Percentiles rank a stretch among this genome's conserved stretches.
Evolutionary conservation across 2,113 vertebrate genomes (phyloP).

Genomic region (Zeus faber): DNA sequence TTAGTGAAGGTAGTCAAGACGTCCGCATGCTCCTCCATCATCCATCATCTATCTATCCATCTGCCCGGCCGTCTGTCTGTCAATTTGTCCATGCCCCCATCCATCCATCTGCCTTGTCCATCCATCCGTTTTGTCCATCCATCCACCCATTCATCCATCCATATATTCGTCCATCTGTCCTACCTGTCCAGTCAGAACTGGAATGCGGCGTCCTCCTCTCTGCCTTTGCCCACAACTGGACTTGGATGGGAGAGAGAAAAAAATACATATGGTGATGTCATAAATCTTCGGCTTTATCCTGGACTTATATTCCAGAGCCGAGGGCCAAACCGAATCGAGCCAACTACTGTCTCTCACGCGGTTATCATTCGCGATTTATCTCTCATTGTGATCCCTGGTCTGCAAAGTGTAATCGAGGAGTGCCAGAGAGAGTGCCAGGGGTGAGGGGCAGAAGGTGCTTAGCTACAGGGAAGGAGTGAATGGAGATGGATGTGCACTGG

Average conservation of each 20-base stretch:
- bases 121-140: too few relatives aligned
- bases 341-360: background rate
- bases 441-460: conserved; percentile 17
- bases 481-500: conserved; percentile 47
- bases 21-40: too few relatives aligned
- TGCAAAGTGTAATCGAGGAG: conserved; percentile 38
- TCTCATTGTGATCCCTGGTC: conserved; percentile 45
- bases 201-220: too few relatives aligned
- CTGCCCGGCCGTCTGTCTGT: too few relatives aligned
- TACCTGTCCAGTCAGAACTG: too few relatives aligned
- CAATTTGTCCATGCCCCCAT: too few relatives aligned
- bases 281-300: conserved; percentile 38
- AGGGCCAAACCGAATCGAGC: conserved; percentile 30
- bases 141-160: too few relatives aligned
- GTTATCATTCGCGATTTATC: conserved; percentile 49
- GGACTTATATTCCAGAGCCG: conserved; percentile 8
- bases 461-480: conserved; percentile 20
- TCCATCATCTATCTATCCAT: too few relatives aligned
- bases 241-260: background rate
- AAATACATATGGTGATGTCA: conserved; percentile 41
- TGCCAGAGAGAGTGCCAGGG: conserved; percentile 23
- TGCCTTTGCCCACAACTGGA: conserved; percentile 3
- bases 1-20: conserved; percentile 48
- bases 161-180: too few relatives aligned
- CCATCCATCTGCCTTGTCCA: too few relatives aligned